Base-by-base conservation (phyloP, 2,797 vertebrate species). In the Lycodopsis pacificus region DNA sequence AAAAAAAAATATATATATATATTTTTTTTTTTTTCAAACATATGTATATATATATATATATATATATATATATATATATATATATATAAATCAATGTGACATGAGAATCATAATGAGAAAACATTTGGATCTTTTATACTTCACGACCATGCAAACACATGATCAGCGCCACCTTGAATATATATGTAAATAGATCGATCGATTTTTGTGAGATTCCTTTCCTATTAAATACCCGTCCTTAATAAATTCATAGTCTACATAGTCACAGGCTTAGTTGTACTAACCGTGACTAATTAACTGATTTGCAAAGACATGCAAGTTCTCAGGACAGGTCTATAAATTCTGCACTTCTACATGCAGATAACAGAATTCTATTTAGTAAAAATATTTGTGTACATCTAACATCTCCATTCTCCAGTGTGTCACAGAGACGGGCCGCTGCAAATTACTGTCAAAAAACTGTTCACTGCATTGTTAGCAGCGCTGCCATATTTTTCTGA, bases 391-490 rank as follows among this genome's bases (percentile, higher is more conserved):
- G 30, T 2, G 34, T n/a, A 38, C n/a, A 61, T 67, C 36, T 63
- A 51, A 69, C 40, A 61, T 64, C 71, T 64, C 36, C 36, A 20
- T 77, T 32, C 65, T 79, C 30, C 20, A 10, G 63, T 57, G 53
- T 72, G 71, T 72, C 82, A 66, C 51, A 27, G 25, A 56, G 40
- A 80, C 0, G 27, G 48, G 71, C 64, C 20, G 4, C 53, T 61
- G 75, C 72, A 89, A 80, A 88, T 87, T 82, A 83, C 71, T 72
- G 72, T 62, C 81, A 81, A 87, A 80, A 79, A 63, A 71, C 76
- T 62, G 61, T 8, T 77, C 65, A 51, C 73, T 27, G 46, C 71
- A 20, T 56, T 76, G 80, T 85, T 85, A 67, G 64, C 57, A 17
- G 46, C 61, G 17, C 66, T 62, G 64, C 59, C 57, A 73, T 51